Conservation (phyloP, 2,888 invertebrate genomes). For the Cryptocheilus praepositus region DNA sequence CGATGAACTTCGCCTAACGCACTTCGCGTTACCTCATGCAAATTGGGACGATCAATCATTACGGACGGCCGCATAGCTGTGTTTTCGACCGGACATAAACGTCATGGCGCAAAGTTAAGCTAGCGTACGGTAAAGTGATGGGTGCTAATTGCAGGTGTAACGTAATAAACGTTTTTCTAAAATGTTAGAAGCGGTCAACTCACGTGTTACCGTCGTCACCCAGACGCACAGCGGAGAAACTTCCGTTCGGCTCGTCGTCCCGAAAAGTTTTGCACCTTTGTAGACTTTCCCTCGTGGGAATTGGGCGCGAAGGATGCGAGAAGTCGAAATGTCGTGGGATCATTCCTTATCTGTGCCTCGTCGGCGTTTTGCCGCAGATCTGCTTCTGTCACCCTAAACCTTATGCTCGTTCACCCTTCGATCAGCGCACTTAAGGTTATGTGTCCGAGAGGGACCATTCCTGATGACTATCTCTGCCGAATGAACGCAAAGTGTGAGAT, state of each 20-base stretch:
- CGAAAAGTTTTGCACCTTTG: conserved; percentile 33
- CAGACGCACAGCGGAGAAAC: neutral
- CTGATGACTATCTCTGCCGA: conserved; percentile 6
- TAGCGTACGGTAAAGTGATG: too few species aligned
- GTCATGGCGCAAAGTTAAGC: too few species aligned
- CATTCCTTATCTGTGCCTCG: conserved; percentile 59
- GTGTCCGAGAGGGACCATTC: conserved; percentile 12
- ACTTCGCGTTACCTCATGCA: too few species aligned
- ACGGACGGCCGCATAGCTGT: too few species aligned
- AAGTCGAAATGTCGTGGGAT: conserved; percentile 45
- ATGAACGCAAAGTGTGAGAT: too few species aligned
- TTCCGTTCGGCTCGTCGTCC: conserved; percentile 24
- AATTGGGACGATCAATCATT: too few species aligned
- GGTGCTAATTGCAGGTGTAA: too few species aligned
- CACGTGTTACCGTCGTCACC: neutral
- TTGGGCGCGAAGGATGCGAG: conserved; percentile 36
- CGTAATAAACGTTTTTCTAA: too few species aligned
- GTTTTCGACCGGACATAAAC: too few species aligned
- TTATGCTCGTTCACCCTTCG: conserved; percentile 34
- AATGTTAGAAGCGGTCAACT: neutral
- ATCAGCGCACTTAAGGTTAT: conserved; percentile 20
- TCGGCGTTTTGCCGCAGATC: conserved; percentile 51
- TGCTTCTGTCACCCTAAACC: conserved; percentile 27
- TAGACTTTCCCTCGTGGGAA: conserved; percentile 19
- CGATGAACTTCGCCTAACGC: too few species aligned